Conservation (phyloP, 2,113 vertebrate species). For the Puma concolor region DNA sequence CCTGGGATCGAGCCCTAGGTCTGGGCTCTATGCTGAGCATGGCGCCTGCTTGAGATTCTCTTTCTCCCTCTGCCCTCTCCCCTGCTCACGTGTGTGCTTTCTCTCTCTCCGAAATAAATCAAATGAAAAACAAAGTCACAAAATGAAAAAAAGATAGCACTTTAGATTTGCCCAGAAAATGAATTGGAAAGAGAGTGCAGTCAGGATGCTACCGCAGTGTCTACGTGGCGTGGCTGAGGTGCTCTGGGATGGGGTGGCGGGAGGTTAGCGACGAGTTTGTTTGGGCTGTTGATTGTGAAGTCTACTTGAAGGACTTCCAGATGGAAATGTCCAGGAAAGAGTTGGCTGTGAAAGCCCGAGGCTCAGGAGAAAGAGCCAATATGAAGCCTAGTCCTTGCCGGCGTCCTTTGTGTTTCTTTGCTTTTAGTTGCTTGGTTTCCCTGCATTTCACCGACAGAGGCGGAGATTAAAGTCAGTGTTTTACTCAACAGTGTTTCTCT, state of each 20-base stretch:
- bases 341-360: neutral
- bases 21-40: too few species aligned
- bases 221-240: neutral
- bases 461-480: conserved; percentile 68
- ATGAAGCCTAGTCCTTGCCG: neutral
- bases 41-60: too few species aligned
- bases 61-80: too few species aligned
- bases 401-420: conserved; percentile 59
- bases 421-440: conserved; percentile 44
- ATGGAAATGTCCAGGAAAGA: neutral
- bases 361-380: neutral
- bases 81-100: too few species aligned
- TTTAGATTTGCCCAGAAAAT: neutral
- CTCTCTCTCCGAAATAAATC: too few species aligned
- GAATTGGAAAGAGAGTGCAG: neutral
- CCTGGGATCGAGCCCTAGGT: too few species aligned
- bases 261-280: neutral
- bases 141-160: neutral
- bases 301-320: neutral
- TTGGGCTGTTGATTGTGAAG: neutral
- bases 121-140: neutral
- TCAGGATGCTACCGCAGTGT: neutral
- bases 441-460: conserved; percentile 52
- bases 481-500: conserved; percentile 58
- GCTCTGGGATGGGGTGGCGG: neutral